Percentiles rank a stretch among this genome's conserved stretches.
phyloP scores from a whole-genome alignment of 2,888 invertebrate genomes.

The Prosapia bicincta region DNA sequence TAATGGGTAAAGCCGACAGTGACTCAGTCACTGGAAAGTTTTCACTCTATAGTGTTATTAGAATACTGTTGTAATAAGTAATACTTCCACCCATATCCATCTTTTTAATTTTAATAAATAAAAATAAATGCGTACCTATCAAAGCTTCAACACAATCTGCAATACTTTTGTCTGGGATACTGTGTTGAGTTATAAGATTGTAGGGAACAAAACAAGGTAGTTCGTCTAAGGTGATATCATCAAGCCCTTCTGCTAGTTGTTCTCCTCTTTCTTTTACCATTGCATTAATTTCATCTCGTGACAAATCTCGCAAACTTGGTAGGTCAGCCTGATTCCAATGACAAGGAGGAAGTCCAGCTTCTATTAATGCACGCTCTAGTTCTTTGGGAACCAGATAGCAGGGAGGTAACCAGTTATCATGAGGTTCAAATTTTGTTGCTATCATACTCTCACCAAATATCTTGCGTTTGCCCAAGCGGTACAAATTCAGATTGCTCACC shows the following conservation, averaged over 20 bases:
- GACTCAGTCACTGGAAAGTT: too few species aligned
- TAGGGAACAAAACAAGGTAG: conserved; percentile 81
- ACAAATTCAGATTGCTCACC: conserved; percentile 89
- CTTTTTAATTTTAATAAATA: too few species aligned
- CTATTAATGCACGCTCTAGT: conserved; percentile 65
- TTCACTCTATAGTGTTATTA: too few species aligned
- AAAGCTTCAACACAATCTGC: conserved; percentile 99
- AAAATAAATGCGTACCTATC: conserved; percentile 51
- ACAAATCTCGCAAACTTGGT: conserved; percentile 56
- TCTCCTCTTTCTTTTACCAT: conserved; percentile 60
- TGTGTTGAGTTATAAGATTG: conserved; percentile 94
- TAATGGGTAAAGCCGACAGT: too few species aligned
- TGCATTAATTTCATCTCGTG: conserved; percentile 59
- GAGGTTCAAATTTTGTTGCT: conserved; percentile 97
- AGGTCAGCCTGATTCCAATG: conserved; percentile 56
- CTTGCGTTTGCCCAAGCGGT: conserved; percentile 85
- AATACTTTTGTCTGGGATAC: conserved; percentile 96
- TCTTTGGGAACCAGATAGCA: conserved; percentile 86
- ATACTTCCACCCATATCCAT: too few species aligned
- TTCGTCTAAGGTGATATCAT: conserved; percentile 42
- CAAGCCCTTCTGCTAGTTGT: conserved; percentile 38
- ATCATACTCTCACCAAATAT: conserved; percentile 94
- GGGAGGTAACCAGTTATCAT: conserved; percentile 99
- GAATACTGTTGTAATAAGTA: too few species aligned
- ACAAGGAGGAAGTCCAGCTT: conserved; percentile 67